These are phyloP conservation scores for Drosophila grimshawi DNA, from an alignment of 1,140 invertebrate species.

Conservation along the genomic window DNA sequence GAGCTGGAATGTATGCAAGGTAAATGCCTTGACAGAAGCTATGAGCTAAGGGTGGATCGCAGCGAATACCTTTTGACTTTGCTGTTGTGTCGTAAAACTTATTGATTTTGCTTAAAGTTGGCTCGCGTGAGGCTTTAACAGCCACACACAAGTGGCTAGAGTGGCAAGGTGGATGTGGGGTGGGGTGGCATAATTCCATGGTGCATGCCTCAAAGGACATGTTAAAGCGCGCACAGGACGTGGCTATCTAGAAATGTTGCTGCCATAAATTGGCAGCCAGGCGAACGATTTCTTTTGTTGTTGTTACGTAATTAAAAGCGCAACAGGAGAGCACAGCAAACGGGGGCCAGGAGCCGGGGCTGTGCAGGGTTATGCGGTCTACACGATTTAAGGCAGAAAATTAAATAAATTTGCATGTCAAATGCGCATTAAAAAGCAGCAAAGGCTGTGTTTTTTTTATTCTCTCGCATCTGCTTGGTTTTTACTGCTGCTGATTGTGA, in stretches of 20 bases:
- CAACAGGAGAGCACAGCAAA: slow-evolving; percentile 48
- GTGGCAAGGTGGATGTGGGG: not conserved
- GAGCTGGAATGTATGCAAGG: slow-evolving; percentile 15
- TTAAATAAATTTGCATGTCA: slow-evolving; percentile 83
- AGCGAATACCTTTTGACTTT: slow-evolving; percentile 40
- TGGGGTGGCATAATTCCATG: slow-evolving; percentile 35
- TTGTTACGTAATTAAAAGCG: slow-evolving; percentile 71
- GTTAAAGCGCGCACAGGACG: slow-evolving; percentile 51
- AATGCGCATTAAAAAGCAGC: slow-evolving; percentile 74
- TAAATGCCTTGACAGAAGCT: slow-evolving; percentile 61
- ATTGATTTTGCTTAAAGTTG: slow-evolving; percentile 62
- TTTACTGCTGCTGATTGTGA: slow-evolving; percentile 55
- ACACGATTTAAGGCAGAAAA: slow-evolving; percentile 75
- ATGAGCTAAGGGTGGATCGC: slow-evolving; percentile 46
- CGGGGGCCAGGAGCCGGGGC: not conserved
- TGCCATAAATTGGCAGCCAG: slow-evolving; percentile 50
- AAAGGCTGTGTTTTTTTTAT: slow-evolving; percentile 21
- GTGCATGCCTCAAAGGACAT: slow-evolving; percentile 53
- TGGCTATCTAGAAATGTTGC: slow-evolving; percentile 49
- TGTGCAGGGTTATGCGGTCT: not conserved
- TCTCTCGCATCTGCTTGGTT: slow-evolving; percentile 19
- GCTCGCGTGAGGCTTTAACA: slow-evolving; percentile 43
- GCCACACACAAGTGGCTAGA: not conserved
- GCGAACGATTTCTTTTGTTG: slow-evolving; percentile 43
- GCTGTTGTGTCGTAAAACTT: slow-evolving; percentile 41